Base-by-base conservation (phyloP, 1,140 invertebrate genomes). In the Hesperophylax magnus region DNA sequence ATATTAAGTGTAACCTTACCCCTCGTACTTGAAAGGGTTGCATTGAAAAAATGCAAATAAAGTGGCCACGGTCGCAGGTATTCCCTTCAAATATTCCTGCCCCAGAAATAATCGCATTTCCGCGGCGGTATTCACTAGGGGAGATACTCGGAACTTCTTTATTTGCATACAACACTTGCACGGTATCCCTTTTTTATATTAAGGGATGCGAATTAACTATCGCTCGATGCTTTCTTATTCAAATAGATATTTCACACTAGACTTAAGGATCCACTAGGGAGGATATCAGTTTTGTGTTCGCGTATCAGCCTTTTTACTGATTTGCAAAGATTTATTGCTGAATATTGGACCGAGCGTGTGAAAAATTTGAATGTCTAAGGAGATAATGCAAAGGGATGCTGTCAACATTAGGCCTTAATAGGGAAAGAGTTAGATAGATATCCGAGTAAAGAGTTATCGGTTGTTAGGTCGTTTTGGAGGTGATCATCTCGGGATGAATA, bases 1-100 rank as follows among this genome's bases (percentile, higher is more conserved):
- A 90, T 90, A 89, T 89, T 89, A 89, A 90, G 88, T 90, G 89
- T 87, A 90, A 90, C 88, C 86, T 90, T 88, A 90, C 89, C 88
- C 89, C 89, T 89, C 88, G 87, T 86, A 88, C 89, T 89, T 88
- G 87, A 88, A 89, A 88, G 85, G 88, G 86, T 88, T 88, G 88
- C 88, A 87, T 74, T 87, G 71, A 87, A 89, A 89, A 89, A 89
- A 88, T 80, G 78, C 78, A 80, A 80, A 80, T 80, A 80, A 65
- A 80, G 71, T 80, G 78, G 72, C 78, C 78, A 75, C 56, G 78
- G 78, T 80, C 71, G 60, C 78, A 80, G 78, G 78, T 80, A 80
- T 61, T 79, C 65, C 61, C 18, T 34, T 78, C 54, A 67, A 71
- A 56, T 74, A 76, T 80, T 80, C 67, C 79, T 14, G 47, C 74